Evolutionary conservation across 2,113 vertebrate genomes (phyloP).

Genomic region (Noturus placidus): DNA sequence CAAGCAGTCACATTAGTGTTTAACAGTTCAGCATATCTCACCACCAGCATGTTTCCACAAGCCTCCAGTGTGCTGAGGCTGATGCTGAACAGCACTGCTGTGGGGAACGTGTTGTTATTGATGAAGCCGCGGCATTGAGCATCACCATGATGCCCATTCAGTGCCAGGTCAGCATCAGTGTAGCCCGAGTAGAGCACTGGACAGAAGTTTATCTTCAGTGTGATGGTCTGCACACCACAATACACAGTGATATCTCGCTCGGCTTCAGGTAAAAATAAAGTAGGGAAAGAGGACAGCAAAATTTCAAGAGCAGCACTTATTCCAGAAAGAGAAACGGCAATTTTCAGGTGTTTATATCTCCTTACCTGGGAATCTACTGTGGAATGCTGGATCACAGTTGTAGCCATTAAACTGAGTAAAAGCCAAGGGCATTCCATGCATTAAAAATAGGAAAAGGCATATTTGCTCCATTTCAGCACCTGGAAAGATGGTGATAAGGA

Average conservation of each 20-base stretch:
- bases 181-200: slow-evolving; percentile 96
- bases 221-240: slow-evolving; percentile 94
- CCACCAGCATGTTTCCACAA: slow-evolving; percentile 91
- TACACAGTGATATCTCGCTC: slow-evolving; percentile 93
- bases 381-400: slow-evolving; percentile 91
- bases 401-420: slow-evolving; percentile 92
- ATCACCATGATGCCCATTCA: slow-evolving; percentile 88
- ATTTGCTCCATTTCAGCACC: slow-evolving; percentile 84
- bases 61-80: slow-evolving; percentile 93
- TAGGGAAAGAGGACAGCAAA: not conserved
- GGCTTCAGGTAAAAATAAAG: slow-evolving; percentile 68
- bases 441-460: slow-evolving; percentile 83
- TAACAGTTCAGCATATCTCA: slow-evolving; percentile 65
- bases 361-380: slow-evolving; percentile 98
- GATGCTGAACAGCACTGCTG: slow-evolving; percentile 93
- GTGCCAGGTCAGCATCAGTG: slow-evolving; percentile 85
- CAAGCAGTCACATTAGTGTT: not conserved
- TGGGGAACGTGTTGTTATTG: slow-evolving; percentile 97
- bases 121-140: slow-evolving; percentile 91
- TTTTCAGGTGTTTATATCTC: not conserved
- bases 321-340: not conserved
- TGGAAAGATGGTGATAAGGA: slow-evolving; percentile 53
- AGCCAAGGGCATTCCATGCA: slow-evolving; percentile 73
- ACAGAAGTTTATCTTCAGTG: slow-evolving; percentile 98
- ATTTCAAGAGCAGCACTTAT: not conserved